These are phyloP conservation scores for Polyploca ridens DNA, from an alignment of 2,888 invertebrate species.

Conservation along the genomic window DNA sequence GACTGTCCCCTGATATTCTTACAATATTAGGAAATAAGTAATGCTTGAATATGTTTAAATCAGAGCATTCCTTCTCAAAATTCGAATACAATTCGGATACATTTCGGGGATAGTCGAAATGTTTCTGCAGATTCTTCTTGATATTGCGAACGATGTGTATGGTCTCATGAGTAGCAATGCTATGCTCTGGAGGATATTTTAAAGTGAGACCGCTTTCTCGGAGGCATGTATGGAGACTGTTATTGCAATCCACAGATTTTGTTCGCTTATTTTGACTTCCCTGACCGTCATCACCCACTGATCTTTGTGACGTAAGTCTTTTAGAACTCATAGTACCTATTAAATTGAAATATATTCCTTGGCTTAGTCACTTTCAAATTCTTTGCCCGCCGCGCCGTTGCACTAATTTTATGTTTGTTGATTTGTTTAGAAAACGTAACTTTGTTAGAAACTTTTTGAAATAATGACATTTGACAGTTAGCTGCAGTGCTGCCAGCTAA, in stretches of 20 bases:
- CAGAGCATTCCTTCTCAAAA: slow-evolving; percentile 48
- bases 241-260: slow-evolving; percentile 41
- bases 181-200: slow-evolving; percentile 64
- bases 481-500: too few species aligned
- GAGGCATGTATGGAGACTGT: slow-evolving; percentile 57
- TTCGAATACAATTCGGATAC: slow-evolving; percentile 77
- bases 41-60: slow-evolving; percentile 53
- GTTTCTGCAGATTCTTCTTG: slow-evolving; percentile 55
- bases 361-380: background rate
- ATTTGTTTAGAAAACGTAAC: background rate
- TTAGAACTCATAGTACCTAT: slow-evolving; percentile 38
- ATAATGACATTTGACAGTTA: too few species aligned
- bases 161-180: slow-evolving; percentile 65
- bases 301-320: slow-evolving; percentile 44
- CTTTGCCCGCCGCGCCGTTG: too few species aligned
- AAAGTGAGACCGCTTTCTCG: slow-evolving; percentile 64
- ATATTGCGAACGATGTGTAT: slow-evolving; percentile 76
- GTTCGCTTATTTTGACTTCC: slow-evolving; percentile 51
- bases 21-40: slow-evolving; percentile 73
- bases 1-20: slow-evolving; percentile 51
- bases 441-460: too few species aligned
- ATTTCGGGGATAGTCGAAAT: slow-evolving; percentile 82
- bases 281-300: slow-evolving; percentile 21
- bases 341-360: background rate
- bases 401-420: too few species aligned